Conservation (phyloP, 2,113 vertebrate species). For the Poeciliopsis retropinna region DNA sequence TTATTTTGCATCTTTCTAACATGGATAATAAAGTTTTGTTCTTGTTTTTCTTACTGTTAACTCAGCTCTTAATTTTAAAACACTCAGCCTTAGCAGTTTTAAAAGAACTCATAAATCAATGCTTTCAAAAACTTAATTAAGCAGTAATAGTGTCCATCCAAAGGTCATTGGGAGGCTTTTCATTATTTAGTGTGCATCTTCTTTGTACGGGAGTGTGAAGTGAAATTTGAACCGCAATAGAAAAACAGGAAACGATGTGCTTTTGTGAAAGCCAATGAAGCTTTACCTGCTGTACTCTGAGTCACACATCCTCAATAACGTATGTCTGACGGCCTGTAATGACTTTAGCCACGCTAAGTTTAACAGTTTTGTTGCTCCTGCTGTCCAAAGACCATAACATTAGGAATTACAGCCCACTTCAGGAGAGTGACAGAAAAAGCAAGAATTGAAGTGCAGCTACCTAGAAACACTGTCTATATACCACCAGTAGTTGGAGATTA, state of each 20-base stretch:
- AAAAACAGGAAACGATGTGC: slow-evolving; percentile 2
- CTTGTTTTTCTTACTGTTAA: background rate
- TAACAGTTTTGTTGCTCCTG: slow-evolving; percentile 29
- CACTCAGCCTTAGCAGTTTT: background rate
- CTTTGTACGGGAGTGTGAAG: slow-evolving; percentile 9
- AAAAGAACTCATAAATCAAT: background rate
- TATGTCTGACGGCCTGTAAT: slow-evolving; percentile 58
- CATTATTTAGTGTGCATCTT: slow-evolving; percentile 14
- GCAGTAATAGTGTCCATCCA: slow-evolving; percentile 7
- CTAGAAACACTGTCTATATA: slow-evolving; percentile 30
- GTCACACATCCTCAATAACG: slow-evolving; percentile 34
- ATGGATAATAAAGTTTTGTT: background rate
- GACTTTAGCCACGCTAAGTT: slow-evolving; percentile 57
- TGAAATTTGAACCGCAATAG: slow-evolving; percentile 11
- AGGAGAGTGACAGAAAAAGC: slow-evolving; percentile 13
- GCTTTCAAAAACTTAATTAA: slow-evolving; percentile 24
- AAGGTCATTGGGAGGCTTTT: background rate
- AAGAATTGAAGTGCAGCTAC: slow-evolving; percentile 21
- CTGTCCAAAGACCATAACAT: slow-evolving; percentile 50
- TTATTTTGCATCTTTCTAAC: background rate
- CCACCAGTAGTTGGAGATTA: slow-evolving; percentile 43
- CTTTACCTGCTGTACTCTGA: slow-evolving; percentile 44
- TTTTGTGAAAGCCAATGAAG: slow-evolving; percentile 24
- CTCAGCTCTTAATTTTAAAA: background rate
- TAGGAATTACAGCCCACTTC: slow-evolving; percentile 41